Conservation (phyloP, 2,113 vertebrate species). For the human (Homo sapiens) region DNA sequence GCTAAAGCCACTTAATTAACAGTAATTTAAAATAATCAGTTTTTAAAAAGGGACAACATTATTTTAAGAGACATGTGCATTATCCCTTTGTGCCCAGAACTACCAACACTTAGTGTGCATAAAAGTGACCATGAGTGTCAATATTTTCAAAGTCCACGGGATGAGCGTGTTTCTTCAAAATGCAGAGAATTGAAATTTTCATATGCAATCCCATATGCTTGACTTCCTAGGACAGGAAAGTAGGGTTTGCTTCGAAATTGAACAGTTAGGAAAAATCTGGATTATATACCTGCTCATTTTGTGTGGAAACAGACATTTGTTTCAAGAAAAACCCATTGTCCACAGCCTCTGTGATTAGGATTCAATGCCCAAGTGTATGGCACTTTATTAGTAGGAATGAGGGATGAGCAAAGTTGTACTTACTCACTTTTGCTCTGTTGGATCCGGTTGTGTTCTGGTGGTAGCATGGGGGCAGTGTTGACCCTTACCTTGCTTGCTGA, state of each 20-base stretch:
- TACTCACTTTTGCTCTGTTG: not conserved
- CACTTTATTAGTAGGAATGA: not conserved
- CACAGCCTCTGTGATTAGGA: not conserved
- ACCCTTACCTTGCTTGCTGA: not conserved
- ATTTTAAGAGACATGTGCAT: not conserved
- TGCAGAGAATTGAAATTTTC: not conserved
- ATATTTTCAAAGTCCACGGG: not conserved
- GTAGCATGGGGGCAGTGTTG: not conserved
- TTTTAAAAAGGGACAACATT: not conserved
- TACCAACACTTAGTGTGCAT: not conserved
- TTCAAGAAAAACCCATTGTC: not conserved
- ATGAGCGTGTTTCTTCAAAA: not conserved
- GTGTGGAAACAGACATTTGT: not conserved
- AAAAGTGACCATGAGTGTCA: not conserved
- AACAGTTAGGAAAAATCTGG: not conserved
- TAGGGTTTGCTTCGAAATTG: not conserved
- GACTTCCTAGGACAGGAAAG: not conserved
- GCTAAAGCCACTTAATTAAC: not conserved
- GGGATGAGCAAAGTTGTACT: not conserved
- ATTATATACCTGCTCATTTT: not conserved
- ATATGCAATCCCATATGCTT: not conserved
- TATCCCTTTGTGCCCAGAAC: not conserved
- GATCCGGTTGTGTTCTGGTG: not conserved
- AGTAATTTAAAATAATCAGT: not conserved
- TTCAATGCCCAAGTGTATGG: not conserved